phyloP scores from a whole-genome alignment of 2,113 vertebrate species.

The Bagarius yarrelli region DNA sequence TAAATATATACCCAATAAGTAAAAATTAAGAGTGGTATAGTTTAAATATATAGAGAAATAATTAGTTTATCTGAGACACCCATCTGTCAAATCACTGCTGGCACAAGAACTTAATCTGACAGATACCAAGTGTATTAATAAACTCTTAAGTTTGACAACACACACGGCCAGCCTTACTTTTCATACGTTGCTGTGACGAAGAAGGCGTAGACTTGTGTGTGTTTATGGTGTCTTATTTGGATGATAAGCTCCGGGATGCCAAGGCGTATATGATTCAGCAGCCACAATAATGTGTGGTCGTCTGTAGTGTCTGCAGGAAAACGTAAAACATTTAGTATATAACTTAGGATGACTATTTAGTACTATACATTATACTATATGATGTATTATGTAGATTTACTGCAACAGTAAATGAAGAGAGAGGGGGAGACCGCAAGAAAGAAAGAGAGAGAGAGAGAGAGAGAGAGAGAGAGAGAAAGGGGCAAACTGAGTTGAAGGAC shows the following conservation, averaged over 20 bases:
- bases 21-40: too few species aligned
- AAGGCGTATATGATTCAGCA: slow-evolving; percentile 94
- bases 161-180: slow-evolving; percentile 72
- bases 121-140: not conserved
- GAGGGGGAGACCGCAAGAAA: not conserved
- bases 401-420: not conserved
- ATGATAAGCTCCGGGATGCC: slow-evolving; percentile 96
- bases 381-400: not conserved
- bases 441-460: not conserved
- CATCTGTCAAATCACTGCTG: not conserved
- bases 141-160: slow-evolving; percentile 4
- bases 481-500: slow-evolving; percentile 69
- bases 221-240: slow-evolving; percentile 93
- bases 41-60: not conserved
- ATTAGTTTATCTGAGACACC: not conserved
- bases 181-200: slow-evolving; percentile 95
- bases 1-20: too few species aligned
- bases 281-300: slow-evolving; percentile 95
- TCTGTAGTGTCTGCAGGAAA: slow-evolving; percentile 82
- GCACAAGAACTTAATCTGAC: not conserved
- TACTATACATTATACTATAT: not conserved
- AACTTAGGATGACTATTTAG: not conserved
- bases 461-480: not conserved
- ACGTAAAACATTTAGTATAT: slow-evolving; percentile 28
- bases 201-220: slow-evolving; percentile 88